Base-by-base conservation (phyloP, 2,888 invertebrate genomes). In the Parelbella ahira region DNA sequence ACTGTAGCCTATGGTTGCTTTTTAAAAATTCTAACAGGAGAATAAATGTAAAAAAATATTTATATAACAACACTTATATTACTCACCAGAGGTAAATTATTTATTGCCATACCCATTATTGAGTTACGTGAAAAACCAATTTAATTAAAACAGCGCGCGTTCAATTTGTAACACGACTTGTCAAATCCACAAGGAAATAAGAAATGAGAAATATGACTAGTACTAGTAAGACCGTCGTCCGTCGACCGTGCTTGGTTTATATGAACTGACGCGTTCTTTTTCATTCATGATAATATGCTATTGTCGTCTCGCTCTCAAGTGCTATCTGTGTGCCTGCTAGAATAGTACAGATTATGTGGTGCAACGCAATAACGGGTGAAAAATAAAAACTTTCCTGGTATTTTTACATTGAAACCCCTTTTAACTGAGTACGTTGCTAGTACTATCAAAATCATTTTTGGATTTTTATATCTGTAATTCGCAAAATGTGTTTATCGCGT, bases 91-190 rank as follows among this genome's bases (percentile, higher is more conserved):
- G 79, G 72, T 62, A 87, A 68, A 64, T 84, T 78, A 61, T 87
- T 83, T 39, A 80, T 56, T 45, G 78, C 77, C 63, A 87, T 76
- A 54, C 87, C 87, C 87, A 87, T 87, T 68, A n/a, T 73, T 74
- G 19, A 46, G 52, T 58, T 57, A 48, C 47, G 53, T 55, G 49
- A 51, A 50, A 51, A 51, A 50, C 59, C 56, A 59, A 15, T 15
- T n/a, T 44, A 37, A 51, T 46, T 45, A 50, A 57, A 67, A 58
- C 58, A 45, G 49, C 54, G 58, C 62, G 55, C 61, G 61, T 58
- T 60, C 58, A 53, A 54, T 51, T 54, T 54, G 55, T 60, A 54
- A 68, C 70, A 80, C 84, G 83, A 78, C 83, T 76, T 62, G 71
- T 75, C 69, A 57, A 75, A 72, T 60, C 65, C 60, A 69, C 69